Evolutionary conservation across 2,113 vertebrate species (phyloP), one percentile per base, ranked within the genome.

Genomic region (Etheostoma cragini): DNA sequence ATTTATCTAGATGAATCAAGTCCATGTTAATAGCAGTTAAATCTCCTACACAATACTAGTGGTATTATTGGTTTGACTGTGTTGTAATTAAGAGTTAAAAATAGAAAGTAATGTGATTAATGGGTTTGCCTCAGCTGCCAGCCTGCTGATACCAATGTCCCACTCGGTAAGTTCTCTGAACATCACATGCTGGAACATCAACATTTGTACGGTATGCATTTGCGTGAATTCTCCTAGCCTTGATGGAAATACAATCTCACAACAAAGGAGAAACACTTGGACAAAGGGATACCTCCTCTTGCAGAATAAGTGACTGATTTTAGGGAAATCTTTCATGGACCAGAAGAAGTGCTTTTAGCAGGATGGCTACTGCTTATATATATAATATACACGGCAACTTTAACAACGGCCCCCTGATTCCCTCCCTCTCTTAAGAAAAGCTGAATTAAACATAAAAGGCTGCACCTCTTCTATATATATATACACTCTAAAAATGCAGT

Each of bases 51-150:
- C 33, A 84, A 81, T 67, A 83, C 61, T 81, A 81, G 72, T 78
- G 77, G 63, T 84, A 71, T 82, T 87, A 88, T 76, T 86, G 84
- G 61, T 86, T 66, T 78, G 83, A 81, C 78, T 79, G 73, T 0
- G 19, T 80, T 81, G 82, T 78, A 87, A 90, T 86, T 86, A 87
- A 21, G 66, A 81, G 86, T 65, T 88, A 84, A 89, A 93, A 92
- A 94, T 91, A 91, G 88, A 89, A 89, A 88, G 84, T 58, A 80
- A 86, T 12, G 14, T 76, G 87, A 93, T 89, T 91, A 82, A 91
- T 85, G 80, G 72, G 80, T 84, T 87, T 76, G 70, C 67, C 68
- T 86, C 87, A 89, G 89, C 79, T 89, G 81, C 76, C 73, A 72
- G 82, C 19, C 72, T 54, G 80, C 83, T 72, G 72, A 88, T 84